These are phyloP conservation scores for Drosophila cardini DNA, from an alignment of 1,140 invertebrate species.

Conservation along the genomic window DNA sequence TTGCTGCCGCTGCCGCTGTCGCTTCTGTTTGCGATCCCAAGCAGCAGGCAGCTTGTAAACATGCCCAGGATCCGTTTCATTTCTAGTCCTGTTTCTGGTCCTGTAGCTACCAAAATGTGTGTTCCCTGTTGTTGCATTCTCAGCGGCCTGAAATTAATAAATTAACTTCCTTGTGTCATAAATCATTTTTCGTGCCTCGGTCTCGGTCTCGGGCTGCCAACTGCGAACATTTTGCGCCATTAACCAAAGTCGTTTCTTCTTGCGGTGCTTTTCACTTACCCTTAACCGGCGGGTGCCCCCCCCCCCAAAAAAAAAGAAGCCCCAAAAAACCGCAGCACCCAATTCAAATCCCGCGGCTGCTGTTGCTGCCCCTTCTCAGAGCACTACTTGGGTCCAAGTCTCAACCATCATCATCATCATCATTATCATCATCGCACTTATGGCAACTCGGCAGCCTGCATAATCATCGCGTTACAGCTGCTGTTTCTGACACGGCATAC, in stretches of 20 bases:
- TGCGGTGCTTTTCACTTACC: slow-evolving; percentile 81
- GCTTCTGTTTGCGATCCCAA: slow-evolving; percentile 25
- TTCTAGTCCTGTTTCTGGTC: neutral
- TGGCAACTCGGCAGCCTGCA: slow-evolving; percentile 67
- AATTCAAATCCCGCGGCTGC: slow-evolving; percentile 29
- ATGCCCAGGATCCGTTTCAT: slow-evolving; percentile 35
- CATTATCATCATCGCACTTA: slow-evolving; percentile 56
- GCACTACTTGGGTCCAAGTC: slow-evolving; percentile 1
- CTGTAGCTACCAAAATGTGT: slow-evolving; percentile 9
- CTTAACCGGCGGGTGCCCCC: slow-evolving; percentile 57
- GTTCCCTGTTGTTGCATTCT: slow-evolving; percentile 29
- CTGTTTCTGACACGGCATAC: slow-evolving; percentile 10
- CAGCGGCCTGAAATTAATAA: slow-evolving; percentile 76
- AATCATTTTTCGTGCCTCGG: slow-evolving; percentile 71
- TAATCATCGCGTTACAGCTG: slow-evolving; percentile 65
- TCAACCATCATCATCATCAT: slow-evolving; percentile 42
- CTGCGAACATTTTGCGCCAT: slow-evolving; percentile 81
- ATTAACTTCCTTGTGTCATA: slow-evolving; percentile 83
- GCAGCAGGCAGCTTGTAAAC: slow-evolving; percentile 64
- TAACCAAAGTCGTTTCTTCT: slow-evolving; percentile 70
- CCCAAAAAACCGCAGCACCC: slow-evolving; percentile 53
- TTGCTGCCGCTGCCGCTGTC: slow-evolving; percentile 4
- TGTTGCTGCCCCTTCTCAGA: neutral
- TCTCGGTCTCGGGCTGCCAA: slow-evolving; percentile 50
- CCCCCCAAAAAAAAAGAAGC: slow-evolving; percentile 36